Percentiles rank a stretch among this genome's conserved stretches.
Conservation (phyloP, 2,888 invertebrate species). For the Venusia cambrica region DNA sequence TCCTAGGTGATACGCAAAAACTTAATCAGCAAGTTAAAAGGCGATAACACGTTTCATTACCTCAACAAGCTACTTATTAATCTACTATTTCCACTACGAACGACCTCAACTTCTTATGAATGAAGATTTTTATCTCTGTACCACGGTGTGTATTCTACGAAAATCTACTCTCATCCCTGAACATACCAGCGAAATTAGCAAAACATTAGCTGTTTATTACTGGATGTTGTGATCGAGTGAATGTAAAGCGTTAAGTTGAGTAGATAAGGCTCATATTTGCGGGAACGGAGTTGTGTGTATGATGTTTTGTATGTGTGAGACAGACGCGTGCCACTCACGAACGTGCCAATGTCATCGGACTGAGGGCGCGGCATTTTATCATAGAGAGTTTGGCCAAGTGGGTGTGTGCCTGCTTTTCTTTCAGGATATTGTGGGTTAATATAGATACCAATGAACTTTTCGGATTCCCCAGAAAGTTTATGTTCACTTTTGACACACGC, state of each 20-base stretch:
- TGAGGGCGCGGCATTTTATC: conserved; percentile 17
- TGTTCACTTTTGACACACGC: too few species aligned
- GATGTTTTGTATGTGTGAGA: conserved; percentile 9
- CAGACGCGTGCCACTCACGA: conserved; percentile 21
- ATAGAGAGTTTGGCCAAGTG: conserved; percentile 2
- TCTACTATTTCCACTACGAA: conserved; percentile 13
- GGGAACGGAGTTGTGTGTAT: neutral
- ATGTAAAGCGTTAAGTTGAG: neutral
- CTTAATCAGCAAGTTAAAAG: too few species aligned
- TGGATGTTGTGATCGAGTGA: neutral
- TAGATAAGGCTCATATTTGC: conserved; percentile 5
- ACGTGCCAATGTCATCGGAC: conserved; percentile 35
- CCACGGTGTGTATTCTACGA: neutral
- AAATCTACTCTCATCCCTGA: neutral
- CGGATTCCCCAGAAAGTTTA: too few species aligned
- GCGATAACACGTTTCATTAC: too few species aligned
- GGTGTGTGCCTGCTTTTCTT: too few species aligned
- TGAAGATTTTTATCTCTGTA: conserved; percentile 17
- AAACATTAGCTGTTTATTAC: neutral
- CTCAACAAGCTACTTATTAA: too few species aligned
- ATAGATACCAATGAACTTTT: too few species aligned
- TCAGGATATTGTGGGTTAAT: too few species aligned
- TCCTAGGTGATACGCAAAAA: too few species aligned
- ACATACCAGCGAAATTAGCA: conserved; percentile 2
- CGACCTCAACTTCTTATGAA: conserved; percentile 24